phyloP scores from a whole-genome alignment of 2,797 vertebrate genomes.

The Ctenochaetus hawaiiensis region DNA sequence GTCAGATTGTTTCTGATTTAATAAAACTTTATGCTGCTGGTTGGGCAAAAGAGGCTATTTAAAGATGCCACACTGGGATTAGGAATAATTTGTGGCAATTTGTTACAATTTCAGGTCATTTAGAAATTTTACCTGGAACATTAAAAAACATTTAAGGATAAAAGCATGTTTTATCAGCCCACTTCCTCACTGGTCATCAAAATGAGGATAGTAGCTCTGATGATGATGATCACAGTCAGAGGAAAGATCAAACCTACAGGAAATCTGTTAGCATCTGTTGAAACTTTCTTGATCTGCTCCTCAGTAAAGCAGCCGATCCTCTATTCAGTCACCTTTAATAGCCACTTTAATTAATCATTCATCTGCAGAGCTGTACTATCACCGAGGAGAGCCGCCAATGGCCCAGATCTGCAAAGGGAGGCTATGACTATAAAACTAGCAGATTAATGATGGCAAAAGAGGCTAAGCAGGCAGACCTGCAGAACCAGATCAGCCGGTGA shows the following conservation, averaged over 20 bases:
- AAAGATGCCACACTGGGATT: not conserved
- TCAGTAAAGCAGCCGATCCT: slow-evolving; percentile 24
- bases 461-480: slow-evolving; percentile 48
- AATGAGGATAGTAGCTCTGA: too few relatives aligned
- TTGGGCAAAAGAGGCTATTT: not conserved
- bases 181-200: not conserved
- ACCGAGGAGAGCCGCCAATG: slow-evolving; percentile 44
- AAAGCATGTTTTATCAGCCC: not conserved
- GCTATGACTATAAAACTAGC: slow-evolving; percentile 46
- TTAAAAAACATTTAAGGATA: not conserved
- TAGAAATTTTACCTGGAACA: not conserved
- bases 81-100: not conserved
- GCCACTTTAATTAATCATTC: slow-evolving; percentile 69
- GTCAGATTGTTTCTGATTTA: not conserved
- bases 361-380: slow-evolving; percentile 57
- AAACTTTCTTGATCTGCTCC: slow-evolving; percentile 22
- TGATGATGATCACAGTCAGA: too few relatives aligned
- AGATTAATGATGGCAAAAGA: slow-evolving; percentile 56
- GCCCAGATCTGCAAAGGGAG: slow-evolving; percentile 63
- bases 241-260: too few relatives aligned
- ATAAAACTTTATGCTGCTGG: not conserved
- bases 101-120: not conserved
- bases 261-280: not conserved
- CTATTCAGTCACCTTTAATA: slow-evolving; percentile 31
- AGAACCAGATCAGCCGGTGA: slow-evolving; percentile 56